Conservation (phyloP, 2,888 invertebrate genomes). For the Morpho helenor region DNA sequence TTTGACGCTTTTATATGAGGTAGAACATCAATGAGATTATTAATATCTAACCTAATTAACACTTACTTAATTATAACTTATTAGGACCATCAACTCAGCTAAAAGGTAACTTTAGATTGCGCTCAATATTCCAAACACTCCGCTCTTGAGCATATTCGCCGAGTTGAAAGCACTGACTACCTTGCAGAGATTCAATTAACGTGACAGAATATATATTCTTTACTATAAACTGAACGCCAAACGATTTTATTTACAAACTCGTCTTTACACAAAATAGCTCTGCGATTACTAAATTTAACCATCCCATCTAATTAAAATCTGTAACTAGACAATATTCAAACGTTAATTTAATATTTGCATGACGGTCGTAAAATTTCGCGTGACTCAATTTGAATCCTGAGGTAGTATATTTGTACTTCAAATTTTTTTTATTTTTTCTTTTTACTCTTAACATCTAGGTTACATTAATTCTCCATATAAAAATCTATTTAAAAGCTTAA, state of each 20-base stretch:
- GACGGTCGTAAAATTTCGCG: conserved; percentile 43
- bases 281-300: conserved; percentile 29
- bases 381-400: conserved; percentile 73
- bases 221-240: conserved; percentile 26
- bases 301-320: conserved; percentile 31
- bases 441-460: conserved; percentile 58
- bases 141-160: conserved; percentile 50
- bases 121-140: conserved; percentile 25
- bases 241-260: conserved; percentile 31
- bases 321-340: conserved; percentile 34
- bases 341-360: conserved; percentile 41
- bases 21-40: conserved; percentile 73
- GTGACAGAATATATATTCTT: conserved; percentile 30
- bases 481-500: conserved; percentile 74
- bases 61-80: conserved; percentile 60
- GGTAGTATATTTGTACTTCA: conserved; percentile 78
- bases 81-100: conserved; percentile 57
- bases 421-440: conserved; percentile 58
- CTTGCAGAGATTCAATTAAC: conserved; percentile 71
- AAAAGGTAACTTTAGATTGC: conserved; percentile 29
- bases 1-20: conserved; percentile 54
- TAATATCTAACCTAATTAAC: conserved; percentile 68
- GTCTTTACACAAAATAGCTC: conserved; percentile 33
- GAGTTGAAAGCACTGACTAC: conserved; percentile 65
- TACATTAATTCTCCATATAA: conserved; percentile 73